Evolutionary conservation across 1,140 invertebrate species (phyloP), one percentile per base, ranked within the genome.

Genomic region (Helicoverpa zea): DNA sequence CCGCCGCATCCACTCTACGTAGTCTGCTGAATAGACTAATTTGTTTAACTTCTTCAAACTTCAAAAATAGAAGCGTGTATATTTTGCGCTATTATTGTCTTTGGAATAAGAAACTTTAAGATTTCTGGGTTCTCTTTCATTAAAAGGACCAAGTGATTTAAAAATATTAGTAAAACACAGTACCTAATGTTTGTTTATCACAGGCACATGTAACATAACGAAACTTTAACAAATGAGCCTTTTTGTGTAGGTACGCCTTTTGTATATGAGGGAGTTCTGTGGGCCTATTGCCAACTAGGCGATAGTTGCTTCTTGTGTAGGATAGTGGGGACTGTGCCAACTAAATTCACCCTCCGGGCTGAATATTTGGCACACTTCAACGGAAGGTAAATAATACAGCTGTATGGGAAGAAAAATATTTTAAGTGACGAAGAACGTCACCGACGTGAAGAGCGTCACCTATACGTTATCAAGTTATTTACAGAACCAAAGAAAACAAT

Each of bases 241-340:
- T 76, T 76, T 78, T 68, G 30, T 68, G 63, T 78, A 23, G 23
- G 23, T 23, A 68, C 23, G 12, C 23, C 63, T 78, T 66, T 66
- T 78, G 61, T 66, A 56, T 78, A 56, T 68, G 61, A 18, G 61
- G 54, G 52, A 78, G 51, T 56, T 75, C 56, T 18, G 51, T 68
- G 76, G 76, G 76, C 61, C 76, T 64, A 56, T 78, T 78, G 76
- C 76, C 76, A 78, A 78, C n/a, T 68, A 56, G 66, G 63, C 76
- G 63, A 78, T 78, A 78, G 70, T 52, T 47, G 59, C 30, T 64
- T 56, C 49, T 68, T 78, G 63, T 75, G 54, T 68, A 78, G 63
- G n/a, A 78, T 23, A 75, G 47, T 58, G 63, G 61, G 61, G 49
- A 78, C 51, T 56, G 76, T 78, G 76, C 76, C 76, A 78, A 78